phyloP scores from a whole-genome alignment of 2,797 vertebrate species.

The Syndactyla subalaris region DNA sequence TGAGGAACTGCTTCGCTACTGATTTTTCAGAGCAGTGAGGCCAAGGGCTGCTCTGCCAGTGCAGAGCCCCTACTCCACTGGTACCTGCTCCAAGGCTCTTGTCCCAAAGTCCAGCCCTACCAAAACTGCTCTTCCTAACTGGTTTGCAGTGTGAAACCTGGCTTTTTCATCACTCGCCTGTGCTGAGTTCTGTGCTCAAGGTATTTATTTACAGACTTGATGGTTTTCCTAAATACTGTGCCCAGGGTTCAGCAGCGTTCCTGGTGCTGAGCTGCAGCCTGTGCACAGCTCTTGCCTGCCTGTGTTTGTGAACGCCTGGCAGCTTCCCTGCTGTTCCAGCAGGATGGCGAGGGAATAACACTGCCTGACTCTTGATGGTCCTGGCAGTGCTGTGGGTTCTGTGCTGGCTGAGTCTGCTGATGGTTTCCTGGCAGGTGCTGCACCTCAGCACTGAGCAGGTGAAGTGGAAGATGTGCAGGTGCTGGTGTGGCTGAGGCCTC shows the following conservation, averaged over 20 bases:
- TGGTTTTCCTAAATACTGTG: neutral
- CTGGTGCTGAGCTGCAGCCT: neutral
- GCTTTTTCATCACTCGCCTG: neutral
- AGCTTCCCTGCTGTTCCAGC: fast-evolving
- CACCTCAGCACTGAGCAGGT: neutral
- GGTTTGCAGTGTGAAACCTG: neutral
- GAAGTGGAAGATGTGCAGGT: fast-evolving
- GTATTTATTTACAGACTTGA: neutral
- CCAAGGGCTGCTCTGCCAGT: neutral
- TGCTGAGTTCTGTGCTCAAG: neutral
- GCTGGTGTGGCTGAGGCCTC: fast-evolving
- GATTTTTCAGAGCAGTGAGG: neutral
- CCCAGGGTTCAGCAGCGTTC: neutral
- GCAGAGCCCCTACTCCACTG: fast-evolving
- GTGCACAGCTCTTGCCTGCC: neutral
- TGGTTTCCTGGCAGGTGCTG: fast-evolving
- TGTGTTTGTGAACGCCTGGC: fast-evolving
- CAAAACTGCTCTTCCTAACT: neutral
- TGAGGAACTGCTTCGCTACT: neutral
- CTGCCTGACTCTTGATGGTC: fast-evolving
- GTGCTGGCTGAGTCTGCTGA: neutral
- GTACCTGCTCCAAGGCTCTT: neutral
- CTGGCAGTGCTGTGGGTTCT: fast-evolving
- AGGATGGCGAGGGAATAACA: neutral
- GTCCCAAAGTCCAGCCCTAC: neutral